phyloP scores from a whole-genome alignment of 2,113 vertebrate genomes.

The Indicator indicator region DNA sequence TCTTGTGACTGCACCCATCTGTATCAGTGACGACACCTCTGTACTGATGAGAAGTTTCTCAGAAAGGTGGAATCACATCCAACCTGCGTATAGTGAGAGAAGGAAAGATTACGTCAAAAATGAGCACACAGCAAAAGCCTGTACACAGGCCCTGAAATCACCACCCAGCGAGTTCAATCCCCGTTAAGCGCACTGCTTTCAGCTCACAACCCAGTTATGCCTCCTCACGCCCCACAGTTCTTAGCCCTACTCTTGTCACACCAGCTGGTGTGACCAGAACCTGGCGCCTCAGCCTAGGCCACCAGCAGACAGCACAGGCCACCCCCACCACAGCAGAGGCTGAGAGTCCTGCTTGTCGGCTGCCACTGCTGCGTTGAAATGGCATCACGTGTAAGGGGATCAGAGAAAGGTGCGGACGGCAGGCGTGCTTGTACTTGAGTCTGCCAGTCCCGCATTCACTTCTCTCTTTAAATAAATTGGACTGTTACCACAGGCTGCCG shows the following conservation, averaged over 20 bases:
- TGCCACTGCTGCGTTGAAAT: no score
- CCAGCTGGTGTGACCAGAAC: fast-evolving
- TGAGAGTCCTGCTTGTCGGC: fast-evolving
- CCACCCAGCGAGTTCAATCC: background rate
- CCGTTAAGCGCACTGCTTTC: background rate
- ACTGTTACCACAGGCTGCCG: fast-evolving
- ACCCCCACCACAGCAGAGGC: no score
- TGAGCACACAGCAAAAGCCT: background rate
- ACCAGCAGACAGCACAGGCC: fast-evolving
- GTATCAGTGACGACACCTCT: background rate
- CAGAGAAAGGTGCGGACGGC: no score
- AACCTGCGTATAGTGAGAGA: fast-evolving
- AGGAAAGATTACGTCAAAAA: background rate
- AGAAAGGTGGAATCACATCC: background rate
- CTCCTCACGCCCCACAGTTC: fast-evolving
- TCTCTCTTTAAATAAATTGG: fast-evolving
- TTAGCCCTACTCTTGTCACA: fast-evolving
- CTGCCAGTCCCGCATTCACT: fast-evolving
- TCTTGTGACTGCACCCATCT: background rate
- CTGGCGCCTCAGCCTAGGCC: no score
- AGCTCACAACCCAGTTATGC: background rate
- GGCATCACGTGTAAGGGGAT: fast-evolving
- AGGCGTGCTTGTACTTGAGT: fast-evolving
- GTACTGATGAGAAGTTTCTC: background rate
- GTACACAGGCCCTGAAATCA: background rate